Evolutionary conservation across 35 echinoderm and acorn worm genomes (phyloP).

Genomic region (Patiria miniata): DNA sequence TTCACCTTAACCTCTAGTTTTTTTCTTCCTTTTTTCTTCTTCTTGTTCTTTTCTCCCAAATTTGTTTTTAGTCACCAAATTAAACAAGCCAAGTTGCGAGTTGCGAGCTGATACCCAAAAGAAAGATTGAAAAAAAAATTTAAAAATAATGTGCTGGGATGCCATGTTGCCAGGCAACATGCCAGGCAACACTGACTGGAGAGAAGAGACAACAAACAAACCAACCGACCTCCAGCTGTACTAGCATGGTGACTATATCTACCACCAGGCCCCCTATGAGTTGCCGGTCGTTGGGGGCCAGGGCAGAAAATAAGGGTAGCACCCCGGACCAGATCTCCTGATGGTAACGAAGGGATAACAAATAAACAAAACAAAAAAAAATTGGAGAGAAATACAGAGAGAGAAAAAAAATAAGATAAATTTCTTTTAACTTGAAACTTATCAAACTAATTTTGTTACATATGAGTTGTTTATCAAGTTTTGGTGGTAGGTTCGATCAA

Average conservation of each 20-base stretch:
- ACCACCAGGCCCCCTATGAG: constrained; percentile 93
- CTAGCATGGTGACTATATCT: constrained; percentile 97
- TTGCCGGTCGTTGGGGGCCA: constrained; percentile 81
- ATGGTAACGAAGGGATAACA: constrained; percentile 12
- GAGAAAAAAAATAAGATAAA: background rate
- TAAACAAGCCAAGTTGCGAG: no score
- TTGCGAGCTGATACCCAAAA: no score
- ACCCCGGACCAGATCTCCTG: constrained; percentile 95
- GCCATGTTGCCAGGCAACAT: constrained; percentile 20
- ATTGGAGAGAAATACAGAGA: constrained; percentile 31
- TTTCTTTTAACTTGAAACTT: no score
- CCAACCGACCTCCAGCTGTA: constrained; percentile 97
- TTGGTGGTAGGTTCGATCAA: no score
- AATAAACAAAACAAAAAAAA: no score
- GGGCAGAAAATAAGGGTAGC: constrained; percentile 85
- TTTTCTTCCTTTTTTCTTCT: no score
- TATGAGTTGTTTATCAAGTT: no score
- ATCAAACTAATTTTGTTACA: no score
- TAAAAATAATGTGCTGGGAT: constrained; percentile 23
- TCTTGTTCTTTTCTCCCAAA: no score
- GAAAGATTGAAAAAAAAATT: background rate
- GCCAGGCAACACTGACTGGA: constrained; percentile 41
- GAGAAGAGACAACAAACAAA: constrained; percentile 43
- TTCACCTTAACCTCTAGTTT: no score
- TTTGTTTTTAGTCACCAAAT: no score